Evolutionary conservation across 2,797 vertebrate genomes (phyloP), one percentile per base, ranked within the genome.

Genomic region (Chelmon rostratus): DNA sequence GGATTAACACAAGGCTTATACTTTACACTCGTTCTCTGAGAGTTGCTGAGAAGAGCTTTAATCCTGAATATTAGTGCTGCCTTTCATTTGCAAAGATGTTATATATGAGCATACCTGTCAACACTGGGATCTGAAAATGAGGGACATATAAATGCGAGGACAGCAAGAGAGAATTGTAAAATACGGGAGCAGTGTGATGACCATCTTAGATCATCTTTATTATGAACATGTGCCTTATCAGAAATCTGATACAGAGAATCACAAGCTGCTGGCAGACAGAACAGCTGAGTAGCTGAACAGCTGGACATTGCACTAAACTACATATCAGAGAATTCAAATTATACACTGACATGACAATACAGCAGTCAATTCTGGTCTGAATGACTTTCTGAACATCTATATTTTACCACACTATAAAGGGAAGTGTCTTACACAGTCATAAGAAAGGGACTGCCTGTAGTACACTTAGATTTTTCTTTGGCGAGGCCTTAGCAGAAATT

Each of bases 201-300:
- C 37, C 56, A 37, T 58, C 18, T 35, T 13, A 9, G 53, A 56
- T 56, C 2, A 56, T 28, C 33, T 6, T 47, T 7, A n/a, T 10
- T 19, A 46, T 33, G n/a, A 54, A 54, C 40, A 15, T 28, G 12
- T 28, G 25, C 23, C 52, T 7, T 3, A 49, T 50, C 6, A 25
- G 4, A 19, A 46, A 46, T 54, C 13, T n/a, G 31, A 46, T 19
- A 58, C 12, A 21, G 52, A 49, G 52, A 53, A 9, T 46, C 52
- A 47, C 50, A 28, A n/a, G 62, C 53, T 50, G n/a, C n/a, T 40
- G 42, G 52, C 63, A 15, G 42, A 58, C 25, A 46, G n/a, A 74
- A 40, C 12, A 59, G 25, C 38, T 16, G 38, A 63, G 23, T 4
- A 40, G 35, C 61, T 11, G 5, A 21, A 57, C 19, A 35, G 15